Evolutionary conservation across 2,797 vertebrate species (phyloP).

Genomic region (Clarias laeviceps): DNA sequence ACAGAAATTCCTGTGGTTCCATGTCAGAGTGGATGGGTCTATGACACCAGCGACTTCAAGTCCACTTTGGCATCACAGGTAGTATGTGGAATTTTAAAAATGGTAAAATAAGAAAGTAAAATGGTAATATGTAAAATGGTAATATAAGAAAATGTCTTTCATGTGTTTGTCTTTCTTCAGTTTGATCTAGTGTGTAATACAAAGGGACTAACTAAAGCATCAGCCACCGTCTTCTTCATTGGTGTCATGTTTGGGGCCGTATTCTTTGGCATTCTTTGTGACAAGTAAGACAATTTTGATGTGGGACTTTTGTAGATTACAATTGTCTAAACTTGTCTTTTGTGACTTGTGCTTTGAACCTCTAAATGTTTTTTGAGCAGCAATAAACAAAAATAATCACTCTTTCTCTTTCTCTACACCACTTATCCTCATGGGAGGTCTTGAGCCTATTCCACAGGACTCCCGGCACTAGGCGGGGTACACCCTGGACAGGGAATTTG

Average conservation of each 20-base stretch:
- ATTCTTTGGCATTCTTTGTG: slow-evolving; percentile 67
- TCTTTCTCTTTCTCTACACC: too few relatives aligned
- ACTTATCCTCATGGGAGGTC: too few relatives aligned
- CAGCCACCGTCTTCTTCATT: slow-evolving; percentile 68
- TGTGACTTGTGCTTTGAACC: not conserved
- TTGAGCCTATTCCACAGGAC: too few relatives aligned
- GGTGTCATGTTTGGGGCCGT: slow-evolving; percentile 71
- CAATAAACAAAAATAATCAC: too few relatives aligned
- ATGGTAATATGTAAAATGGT: too few relatives aligned
- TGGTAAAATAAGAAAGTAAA: too few relatives aligned
- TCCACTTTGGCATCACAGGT: slow-evolving; percentile 87
- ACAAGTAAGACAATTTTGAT: slow-evolving; percentile 61
- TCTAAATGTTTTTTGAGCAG: not conserved
- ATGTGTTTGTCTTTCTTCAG: slow-evolving; percentile 51
- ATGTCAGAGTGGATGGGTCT: slow-evolving; percentile 84
- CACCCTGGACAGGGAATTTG: too few relatives aligned
- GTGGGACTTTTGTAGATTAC: not conserved
- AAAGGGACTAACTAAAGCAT: slow-evolving; percentile 65
- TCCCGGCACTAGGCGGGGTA: too few relatives aligned
- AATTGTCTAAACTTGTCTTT: not conserved
- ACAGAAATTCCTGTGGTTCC: slow-evolving; percentile 45
- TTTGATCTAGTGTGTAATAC: slow-evolving; percentile 75
- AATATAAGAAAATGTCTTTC: not conserved
- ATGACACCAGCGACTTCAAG: slow-evolving; percentile 78
- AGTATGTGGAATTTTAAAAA: slow-evolving; percentile 43